Evolutionary conservation across 2,113 vertebrate species (phyloP), one percentile per base, ranked within the genome.

Genomic region (Peromyscus californicus): DNA sequence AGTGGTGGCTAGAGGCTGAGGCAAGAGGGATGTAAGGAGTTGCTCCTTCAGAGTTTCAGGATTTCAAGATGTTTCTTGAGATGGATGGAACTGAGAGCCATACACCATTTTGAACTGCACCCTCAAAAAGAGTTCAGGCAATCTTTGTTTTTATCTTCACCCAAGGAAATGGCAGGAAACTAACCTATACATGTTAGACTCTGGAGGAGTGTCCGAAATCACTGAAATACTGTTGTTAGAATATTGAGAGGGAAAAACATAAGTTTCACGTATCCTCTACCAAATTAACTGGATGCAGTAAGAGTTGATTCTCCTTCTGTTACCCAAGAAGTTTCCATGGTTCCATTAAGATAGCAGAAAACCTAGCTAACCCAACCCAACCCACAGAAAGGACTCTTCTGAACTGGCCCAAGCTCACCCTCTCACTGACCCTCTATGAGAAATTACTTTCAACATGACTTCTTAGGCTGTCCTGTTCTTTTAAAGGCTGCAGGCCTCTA

Each of bases 361-460:
- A 93, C 61, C 72, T 87, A 93, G 93, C 93, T 93, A 96, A 90
- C 87, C 63, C 79, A 84, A 39, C 59, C 72, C 22, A 74, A 97
- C 93, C 92, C n/a, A 7, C 15, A 89, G 65, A 78, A 75, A 94
- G 90, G 87, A 42, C 29, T 95, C 91, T 84, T 94, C 84, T 97
- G 95, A 94, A 94, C 83, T 80, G 33, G 90, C 87, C 79, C 42
- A 75, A 78, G 61, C 54, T 75, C 74, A 79, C 45, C 26, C 83
- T 74, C 78, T 59, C 3, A n/a, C 72, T 94, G 74, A 93, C 87
- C 87, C 57, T 93, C 51, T 51, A 90, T 79, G 87, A 12, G 93
- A 78, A 57, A 95, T 87, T 95, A 85, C 74, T 65, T 94, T 94
- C 92, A 83, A 91, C 94, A 92, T 95, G 96, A 97, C 90, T 97